Base-by-base conservation (phyloP, 2,888 invertebrate genomes). In the Hermaeophaga mercurialis region DNA sequence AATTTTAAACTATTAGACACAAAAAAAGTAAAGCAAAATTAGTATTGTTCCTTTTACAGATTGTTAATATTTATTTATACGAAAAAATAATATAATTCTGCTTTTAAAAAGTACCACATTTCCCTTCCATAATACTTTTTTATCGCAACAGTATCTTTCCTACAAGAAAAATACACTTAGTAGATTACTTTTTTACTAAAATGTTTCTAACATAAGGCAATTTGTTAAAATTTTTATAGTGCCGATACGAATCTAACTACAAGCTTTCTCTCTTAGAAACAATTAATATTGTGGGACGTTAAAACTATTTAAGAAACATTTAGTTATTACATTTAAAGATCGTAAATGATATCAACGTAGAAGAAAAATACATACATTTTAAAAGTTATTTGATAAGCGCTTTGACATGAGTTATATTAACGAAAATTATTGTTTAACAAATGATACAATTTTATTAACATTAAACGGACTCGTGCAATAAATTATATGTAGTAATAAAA, bases 211-310 rank as follows among this genome's bases (percentile, higher is more conserved):
- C 36, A 36, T 7, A 36, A 14, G 7, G 17, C 36, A 34, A 34
- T 36, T 15, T 15, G 36, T 36, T 36, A 36, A 36, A 15, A 15
- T 15, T 8, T 15, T 36, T 36, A 36, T 36, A 6, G 17, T 36
- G 17, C 36, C 17, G 36, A 36, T 36, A 36, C 7, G 1, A 17
- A 17, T 36, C 36, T 5, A 36, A 14, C 1, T 4, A 36, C 36
- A 36, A 36, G 36, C 14, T 36, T 36, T 36, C 36, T 17, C 36
- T 36, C 17, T 36, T 15, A 36, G 17, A 36, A 15, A 15, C 36
- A 3, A 36, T 36, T 36, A 36, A 36, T 36, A 17, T 36, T 15
- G 36, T 36, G 3, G 17, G 9, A 15, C 5, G 3, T 17, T 9
- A 36, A 36, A 36, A 36, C 36, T 36, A 36, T 36, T 15, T 36